Percentiles rank a stretch among this genome's conserved stretches.
Evolutionary conservation across 2,113 vertebrate genomes (phyloP).

Genomic region (Brienomyrus longianalis): DNA sequence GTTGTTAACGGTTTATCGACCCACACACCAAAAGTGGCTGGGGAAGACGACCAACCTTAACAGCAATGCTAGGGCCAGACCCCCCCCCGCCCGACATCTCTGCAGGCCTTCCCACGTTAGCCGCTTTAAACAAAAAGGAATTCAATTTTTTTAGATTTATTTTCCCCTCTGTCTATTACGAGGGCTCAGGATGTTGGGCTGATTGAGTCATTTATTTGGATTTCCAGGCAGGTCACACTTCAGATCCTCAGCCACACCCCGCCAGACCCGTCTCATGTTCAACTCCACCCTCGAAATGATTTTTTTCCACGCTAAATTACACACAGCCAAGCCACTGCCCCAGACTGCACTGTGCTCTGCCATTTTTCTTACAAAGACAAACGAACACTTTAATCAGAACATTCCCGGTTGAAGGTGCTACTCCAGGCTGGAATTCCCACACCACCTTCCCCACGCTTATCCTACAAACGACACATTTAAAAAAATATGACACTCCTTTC

Average conservation of each 20-base stretch:
- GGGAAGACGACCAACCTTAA: neutral
- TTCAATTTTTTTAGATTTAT: neutral
- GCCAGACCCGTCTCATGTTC: neutral
- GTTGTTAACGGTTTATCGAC: conserved; percentile 66
- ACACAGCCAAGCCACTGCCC: neutral
- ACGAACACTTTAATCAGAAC: neutral
- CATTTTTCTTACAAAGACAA: neutral
- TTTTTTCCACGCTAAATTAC: neutral
- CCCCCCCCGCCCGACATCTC: conserved; percentile 43
- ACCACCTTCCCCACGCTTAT: neutral
- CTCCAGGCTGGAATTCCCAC: neutral
- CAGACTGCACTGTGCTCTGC: neutral
- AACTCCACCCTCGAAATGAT: neutral
- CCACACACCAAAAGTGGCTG: conserved; percentile 25
- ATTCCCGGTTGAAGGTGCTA: neutral
- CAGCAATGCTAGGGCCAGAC: conserved; percentile 32
- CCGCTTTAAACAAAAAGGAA: neutral
- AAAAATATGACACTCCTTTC: neutral
- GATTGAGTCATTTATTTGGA: neutral
- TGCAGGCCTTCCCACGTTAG: conserved; percentile 23
- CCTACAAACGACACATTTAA: neutral
- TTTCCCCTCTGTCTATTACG: neutral
- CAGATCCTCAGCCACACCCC: neutral
- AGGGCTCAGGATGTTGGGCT: neutral
- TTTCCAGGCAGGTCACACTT: neutral